These are phyloP conservation scores for Biston betularia DNA, from an alignment of 2,888 invertebrate genomes.

Conservation along the genomic window DNA sequence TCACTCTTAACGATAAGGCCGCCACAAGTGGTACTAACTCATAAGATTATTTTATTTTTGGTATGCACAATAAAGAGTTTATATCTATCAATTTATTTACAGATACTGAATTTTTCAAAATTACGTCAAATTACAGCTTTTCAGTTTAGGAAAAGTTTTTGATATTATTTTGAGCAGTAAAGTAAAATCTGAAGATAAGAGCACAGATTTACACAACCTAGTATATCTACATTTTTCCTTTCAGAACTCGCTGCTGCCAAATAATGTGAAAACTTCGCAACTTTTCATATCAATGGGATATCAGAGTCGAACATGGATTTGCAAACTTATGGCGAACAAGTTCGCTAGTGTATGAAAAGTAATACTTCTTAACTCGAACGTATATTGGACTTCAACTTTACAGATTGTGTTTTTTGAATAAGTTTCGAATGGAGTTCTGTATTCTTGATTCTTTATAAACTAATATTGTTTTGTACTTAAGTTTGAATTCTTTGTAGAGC, in stretches of 20 bases:
- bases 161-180: too few species aligned
- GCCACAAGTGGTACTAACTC: too few species aligned
- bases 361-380: constrained; percentile 25
- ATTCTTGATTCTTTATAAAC: constrained; percentile 11
- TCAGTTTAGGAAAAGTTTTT: too few species aligned
- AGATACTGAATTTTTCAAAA: too few species aligned
- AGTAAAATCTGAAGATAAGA: too few species aligned
- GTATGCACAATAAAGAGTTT: too few species aligned
- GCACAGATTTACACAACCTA: background rate
- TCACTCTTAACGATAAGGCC: too few species aligned
- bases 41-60: too few species aligned
- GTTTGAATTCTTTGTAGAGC: background rate
- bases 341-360: constrained; percentile 34
- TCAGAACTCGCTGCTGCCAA: constrained; percentile 39
- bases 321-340: constrained; percentile 39
- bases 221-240: constrained; percentile 18
- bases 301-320: constrained; percentile 44
- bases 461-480: constrained; percentile 5
- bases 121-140: too few species aligned
- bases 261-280: constrained; percentile 45
- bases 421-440: constrained; percentile 18
- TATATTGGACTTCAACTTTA: constrained; percentile 22
- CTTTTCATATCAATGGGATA: constrained; percentile 47
- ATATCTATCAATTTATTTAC: too few species aligned
- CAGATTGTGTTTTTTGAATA: constrained; percentile 26